These are phyloP conservation scores for Characodon lateralis DNA, from an alignment of 2,797 vertebrate species.

Conservation along the genomic window DNA sequence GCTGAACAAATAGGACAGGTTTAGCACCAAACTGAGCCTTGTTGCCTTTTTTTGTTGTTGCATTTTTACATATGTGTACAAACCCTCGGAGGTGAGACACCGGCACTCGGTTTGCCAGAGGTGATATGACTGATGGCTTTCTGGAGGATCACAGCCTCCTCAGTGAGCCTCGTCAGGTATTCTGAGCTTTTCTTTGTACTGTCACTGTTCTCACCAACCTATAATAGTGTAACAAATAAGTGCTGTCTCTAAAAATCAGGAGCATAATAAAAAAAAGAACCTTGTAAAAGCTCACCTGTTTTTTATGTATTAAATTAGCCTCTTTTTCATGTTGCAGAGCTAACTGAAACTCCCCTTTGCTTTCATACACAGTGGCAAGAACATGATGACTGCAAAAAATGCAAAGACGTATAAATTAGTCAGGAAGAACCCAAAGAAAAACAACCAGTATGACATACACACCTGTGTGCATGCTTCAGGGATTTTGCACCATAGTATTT, in stretches of 20 bases:
- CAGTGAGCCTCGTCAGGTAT: slow-evolving; percentile 92
- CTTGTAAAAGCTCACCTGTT: slow-evolving; percentile 80
- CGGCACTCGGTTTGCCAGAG: slow-evolving; percentile 83
- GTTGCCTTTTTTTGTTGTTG: background rate
- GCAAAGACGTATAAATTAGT: background rate
- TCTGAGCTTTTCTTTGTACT: slow-evolving; percentile 91
- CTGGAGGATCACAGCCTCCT: slow-evolving; percentile 91
- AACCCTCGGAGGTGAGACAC: slow-evolving; percentile 82
- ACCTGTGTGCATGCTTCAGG: slow-evolving; percentile 91
- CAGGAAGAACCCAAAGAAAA: background rate
- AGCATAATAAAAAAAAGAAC: background rate
- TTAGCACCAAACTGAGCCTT: background rate
- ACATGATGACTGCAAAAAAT: slow-evolving; percentile 85
- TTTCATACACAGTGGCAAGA: slow-evolving; percentile 90
- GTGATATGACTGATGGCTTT: slow-evolving; percentile 92
- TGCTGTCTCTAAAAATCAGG: background rate
- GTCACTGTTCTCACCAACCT: slow-evolving; percentile 90
- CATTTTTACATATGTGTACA: background rate
- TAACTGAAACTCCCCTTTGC: slow-evolving; percentile 90
- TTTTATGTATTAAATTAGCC: slow-evolving; percentile 89
- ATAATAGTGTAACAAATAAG: slow-evolving; percentile 10
- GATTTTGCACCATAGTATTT: slow-evolving; percentile 89
- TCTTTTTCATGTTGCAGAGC: slow-evolving; percentile 94
- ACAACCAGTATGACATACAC: slow-evolving; percentile 71
- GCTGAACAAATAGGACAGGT: slow-evolving; percentile 23